Conservation (phyloP, 2,888 invertebrate species). For the Platycheirus rosarum region DNA sequence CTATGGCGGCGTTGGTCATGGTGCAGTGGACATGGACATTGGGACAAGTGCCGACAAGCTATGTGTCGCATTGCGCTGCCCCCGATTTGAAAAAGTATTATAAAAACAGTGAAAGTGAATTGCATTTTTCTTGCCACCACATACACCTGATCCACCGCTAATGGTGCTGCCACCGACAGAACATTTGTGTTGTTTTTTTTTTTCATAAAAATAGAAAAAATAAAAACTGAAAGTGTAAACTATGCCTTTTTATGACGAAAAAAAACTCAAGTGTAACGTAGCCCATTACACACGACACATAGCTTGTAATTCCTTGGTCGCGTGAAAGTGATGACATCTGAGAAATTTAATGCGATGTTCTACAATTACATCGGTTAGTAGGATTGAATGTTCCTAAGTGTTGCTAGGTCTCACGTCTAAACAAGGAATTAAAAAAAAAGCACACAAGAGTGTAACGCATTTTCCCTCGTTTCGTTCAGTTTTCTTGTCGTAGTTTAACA, state of each 20-base stretch:
- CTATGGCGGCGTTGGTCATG: conserved; percentile 10
- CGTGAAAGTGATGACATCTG: conserved; percentile 66
- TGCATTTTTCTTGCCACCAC: conserved; percentile 27
- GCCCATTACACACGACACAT: neutral
- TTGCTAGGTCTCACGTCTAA: conserved; percentile 9
- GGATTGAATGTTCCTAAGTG: conserved; percentile 5
- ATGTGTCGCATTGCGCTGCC: conserved; percentile 57
- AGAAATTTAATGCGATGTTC: conserved; percentile 61
- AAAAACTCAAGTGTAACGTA: neutral
- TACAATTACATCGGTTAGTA: conserved; percentile 50
- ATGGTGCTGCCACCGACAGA: neutral
- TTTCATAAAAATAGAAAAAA: conserved; percentile 24
- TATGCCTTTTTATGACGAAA: conserved; percentile 31
- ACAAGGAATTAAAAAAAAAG: conserved; percentile 3
- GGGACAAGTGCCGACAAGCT: conserved; percentile 17
- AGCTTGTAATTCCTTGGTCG: conserved; percentile 37
- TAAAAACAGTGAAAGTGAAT: conserved; percentile 60
- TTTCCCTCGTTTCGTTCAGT: conserved; percentile 14
- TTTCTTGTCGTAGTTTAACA: conserved; percentile 18
- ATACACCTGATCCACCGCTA: neutral
- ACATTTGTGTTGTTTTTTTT: conserved; percentile 20
- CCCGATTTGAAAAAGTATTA: conserved; percentile 6
- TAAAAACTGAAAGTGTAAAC: conserved; percentile 58
- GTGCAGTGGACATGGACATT: conserved; percentile 14
- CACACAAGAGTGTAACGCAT: conserved; percentile 42